Conservation (phyloP, 1,140 invertebrate genomes). For the Leptinotarsa lineolata region DNA sequence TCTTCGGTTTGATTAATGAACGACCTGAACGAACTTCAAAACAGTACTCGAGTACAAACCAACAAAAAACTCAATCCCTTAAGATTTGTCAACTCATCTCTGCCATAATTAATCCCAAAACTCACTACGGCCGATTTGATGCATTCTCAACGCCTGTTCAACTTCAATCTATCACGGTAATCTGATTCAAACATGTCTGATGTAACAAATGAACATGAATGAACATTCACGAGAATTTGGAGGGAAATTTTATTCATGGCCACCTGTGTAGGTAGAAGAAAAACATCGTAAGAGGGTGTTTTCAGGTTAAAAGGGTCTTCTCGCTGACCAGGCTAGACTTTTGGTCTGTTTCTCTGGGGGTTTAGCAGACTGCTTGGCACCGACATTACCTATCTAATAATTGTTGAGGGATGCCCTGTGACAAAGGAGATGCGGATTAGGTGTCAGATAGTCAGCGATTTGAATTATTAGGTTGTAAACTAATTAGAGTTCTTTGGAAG, state of each 20-base stretch:
- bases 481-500: too few relatives aligned
- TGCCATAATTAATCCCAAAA: conserved; percentile 23
- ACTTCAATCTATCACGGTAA: conserved; percentile 17
- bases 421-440: too few relatives aligned
- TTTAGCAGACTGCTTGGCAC: conserved; percentile 6
- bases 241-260: conserved; percentile 22
- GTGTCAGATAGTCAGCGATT: too few relatives aligned
- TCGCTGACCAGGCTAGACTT: conserved; percentile 8
- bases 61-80: conserved; percentile 23
- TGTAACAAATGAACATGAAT: conserved; percentile 24
- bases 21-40: conserved; percentile 7
- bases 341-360: neutral
- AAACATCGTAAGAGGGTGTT: conserved; percentile 10
- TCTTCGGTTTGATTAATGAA: conserved; percentile 19
- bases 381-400: neutral
- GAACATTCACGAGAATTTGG: conserved; percentile 9
- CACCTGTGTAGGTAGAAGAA: conserved; percentile 15
- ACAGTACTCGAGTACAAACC: conserved; percentile 17
- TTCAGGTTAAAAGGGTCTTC: conserved; percentile 14
- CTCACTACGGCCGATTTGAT: conserved; percentile 21
- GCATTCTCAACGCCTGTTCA: conserved; percentile 16
- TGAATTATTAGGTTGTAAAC: too few relatives aligned
- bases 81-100: conserved; percentile 25
- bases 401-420: too few relatives aligned
- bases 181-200: conserved; percentile 18